phyloP scores from a whole-genome alignment of 2,113 vertebrate species.

The Campylomormyrus numenius region DNA sequence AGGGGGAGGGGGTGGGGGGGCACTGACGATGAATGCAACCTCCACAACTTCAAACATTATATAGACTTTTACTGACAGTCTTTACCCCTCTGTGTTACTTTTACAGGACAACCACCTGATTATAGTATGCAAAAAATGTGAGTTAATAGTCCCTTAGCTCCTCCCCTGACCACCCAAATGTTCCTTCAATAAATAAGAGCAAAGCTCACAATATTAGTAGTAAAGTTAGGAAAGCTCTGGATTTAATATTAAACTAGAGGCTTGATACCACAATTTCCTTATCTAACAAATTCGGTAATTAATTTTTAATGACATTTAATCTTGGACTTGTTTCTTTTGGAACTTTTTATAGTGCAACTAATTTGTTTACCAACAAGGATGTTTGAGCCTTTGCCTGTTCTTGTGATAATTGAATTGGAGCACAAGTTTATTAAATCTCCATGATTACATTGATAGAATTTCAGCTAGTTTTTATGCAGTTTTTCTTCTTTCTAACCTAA shows the following conservation, averaged over 20 bases:
- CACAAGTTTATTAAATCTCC: not conserved
- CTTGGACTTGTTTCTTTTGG: not conserved
- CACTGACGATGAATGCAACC: constrained; percentile 16
- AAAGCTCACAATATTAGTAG: constrained; percentile 28
- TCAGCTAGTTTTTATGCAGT: not conserved
- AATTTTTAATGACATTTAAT: constrained; percentile 18
- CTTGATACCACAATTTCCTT: not conserved
- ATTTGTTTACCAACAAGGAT: not conserved
- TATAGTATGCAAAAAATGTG: constrained; percentile 13
- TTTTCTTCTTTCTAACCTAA: not conserved
- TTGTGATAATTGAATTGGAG: not conserved
- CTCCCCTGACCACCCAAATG: constrained; percentile 23
- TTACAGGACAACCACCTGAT: constrained; percentile 25
- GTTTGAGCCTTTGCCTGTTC: not conserved
- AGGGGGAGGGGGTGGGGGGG: constrained; percentile 2
- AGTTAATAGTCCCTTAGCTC: constrained; percentile 21
- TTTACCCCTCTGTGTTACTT: constrained; percentile 13
- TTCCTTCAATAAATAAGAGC: constrained; percentile 23
- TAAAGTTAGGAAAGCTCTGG: constrained; percentile 20
- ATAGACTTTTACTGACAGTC: not conserved
- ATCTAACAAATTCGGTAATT: constrained; percentile 5
- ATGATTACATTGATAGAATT: not conserved
- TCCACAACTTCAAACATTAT: not conserved
- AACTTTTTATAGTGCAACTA: not conserved
- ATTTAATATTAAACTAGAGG: constrained; percentile 15